Base-by-base conservation (phyloP, 92 coral and sea anemone genomes). In the Hydrozoanthus gracilis region DNA sequence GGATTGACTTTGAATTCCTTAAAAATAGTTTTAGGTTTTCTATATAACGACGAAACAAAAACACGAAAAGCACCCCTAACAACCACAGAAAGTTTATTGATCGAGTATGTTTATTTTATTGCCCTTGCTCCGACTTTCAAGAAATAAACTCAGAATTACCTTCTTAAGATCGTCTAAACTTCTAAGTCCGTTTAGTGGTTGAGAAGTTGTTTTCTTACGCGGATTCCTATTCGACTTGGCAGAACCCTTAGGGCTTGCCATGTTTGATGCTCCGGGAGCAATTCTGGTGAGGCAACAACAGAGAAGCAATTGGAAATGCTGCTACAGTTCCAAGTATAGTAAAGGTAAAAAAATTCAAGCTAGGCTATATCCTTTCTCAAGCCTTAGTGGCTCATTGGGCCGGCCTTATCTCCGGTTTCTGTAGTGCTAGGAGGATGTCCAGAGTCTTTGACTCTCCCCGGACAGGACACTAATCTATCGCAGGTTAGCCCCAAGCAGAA, bases 151-250 rank as follows among this genome's bases (percentile, higher is more conserved):
- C 27, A 2, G 46, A n/a, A 35, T 9, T 73, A 92, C 98, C 95
- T 88, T 88, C 83, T 93, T 95, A 69, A 95, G 86, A 68, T 95
- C 98, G 44, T 92, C 98, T 20, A 95, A 86, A 78, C 94, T 92
- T 49, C 83, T 88, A 48, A 95, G 87, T 9, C 95, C 95, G 77
- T 89, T 87, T 18, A 77, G 46, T n/a, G 87, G 39, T 0, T 72
- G 77, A 15, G 16, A 54, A 7, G 18, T 45, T 44, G 51, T 47
- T n/a, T 35, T 60, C 60, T 62, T 78, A 71, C 87, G 87, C 65
- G 78, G 80, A 18, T 61, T 86, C 61, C 51, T 46, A 11, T 9
- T 66, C 35, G 44, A 9, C 47, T 64, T 79, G 58, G 44, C 49
- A n/a, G 56, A 14, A 14, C 48, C 70, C 17, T 35, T 49, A 35